Conservation (phyloP, 2,113 vertebrate genomes). For the Microcebus tavaratra region DNA sequence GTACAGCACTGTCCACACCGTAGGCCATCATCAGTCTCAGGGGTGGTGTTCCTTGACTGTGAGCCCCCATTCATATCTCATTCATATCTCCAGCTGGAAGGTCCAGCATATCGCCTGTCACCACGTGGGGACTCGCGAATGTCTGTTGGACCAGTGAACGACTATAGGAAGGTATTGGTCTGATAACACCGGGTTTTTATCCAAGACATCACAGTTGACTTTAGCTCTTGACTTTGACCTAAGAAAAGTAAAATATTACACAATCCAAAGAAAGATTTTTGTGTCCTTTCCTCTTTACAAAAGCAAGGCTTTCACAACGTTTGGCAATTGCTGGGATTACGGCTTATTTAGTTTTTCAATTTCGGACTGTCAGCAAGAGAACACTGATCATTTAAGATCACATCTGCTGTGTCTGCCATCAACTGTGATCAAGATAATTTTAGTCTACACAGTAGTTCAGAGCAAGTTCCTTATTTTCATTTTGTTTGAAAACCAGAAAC, state of each 20-base stretch:
- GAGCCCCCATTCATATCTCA: background rate
- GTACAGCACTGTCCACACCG: background rate
- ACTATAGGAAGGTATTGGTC: background rate
- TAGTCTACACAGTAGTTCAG: background rate
- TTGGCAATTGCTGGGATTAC: background rate
- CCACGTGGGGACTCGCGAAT: background rate
- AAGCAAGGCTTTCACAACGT: conserved; percentile 48
- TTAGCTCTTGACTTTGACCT: conserved; percentile 16
- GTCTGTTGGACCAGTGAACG: background rate
- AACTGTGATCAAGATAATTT: background rate
- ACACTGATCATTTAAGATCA: background rate
- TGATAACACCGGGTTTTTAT: background rate
- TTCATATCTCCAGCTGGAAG: background rate
- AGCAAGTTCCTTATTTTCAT: conserved; percentile 50
- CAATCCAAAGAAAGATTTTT: background rate
- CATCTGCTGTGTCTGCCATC: background rate
- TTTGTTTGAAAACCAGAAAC: conserved; percentile 45
- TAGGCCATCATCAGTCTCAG: background rate
- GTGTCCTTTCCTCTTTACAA: background rate
- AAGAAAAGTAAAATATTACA: conserved; percentile 1
- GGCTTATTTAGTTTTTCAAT: background rate
- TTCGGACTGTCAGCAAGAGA: background rate
- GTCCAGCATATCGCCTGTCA: background rate
- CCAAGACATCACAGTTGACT: background rate
- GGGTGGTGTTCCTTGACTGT: background rate